phyloP scores from a whole-genome alignment of 2,797 vertebrate genomes.

The Lagorchestes hirsutus region DNA sequence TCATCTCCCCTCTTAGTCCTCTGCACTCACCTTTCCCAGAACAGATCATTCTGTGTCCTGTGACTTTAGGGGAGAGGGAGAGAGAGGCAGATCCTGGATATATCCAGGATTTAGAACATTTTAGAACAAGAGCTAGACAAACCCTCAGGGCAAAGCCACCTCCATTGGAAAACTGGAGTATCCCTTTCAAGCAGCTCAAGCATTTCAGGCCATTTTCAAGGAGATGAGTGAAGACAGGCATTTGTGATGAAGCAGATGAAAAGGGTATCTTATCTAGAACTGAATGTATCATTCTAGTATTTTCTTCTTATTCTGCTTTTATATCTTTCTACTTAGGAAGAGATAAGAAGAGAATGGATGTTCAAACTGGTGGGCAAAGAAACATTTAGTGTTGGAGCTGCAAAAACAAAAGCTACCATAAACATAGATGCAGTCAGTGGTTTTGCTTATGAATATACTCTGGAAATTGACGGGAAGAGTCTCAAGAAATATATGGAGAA shows the following conservation, averaged over 20 bases:
- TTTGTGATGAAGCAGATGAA: slow-evolving; percentile 49
- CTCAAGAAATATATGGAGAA: slow-evolving; percentile 97
- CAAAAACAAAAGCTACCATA: slow-evolving; percentile 95
- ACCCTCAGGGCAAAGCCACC: slow-evolving; percentile 58
- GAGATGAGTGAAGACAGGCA: slow-evolving; percentile 82
- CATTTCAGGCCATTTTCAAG: slow-evolving; percentile 87
- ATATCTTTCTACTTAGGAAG: slow-evolving; percentile 87
- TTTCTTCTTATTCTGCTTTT: slow-evolving; percentile 47
- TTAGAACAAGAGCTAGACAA: slow-evolving; percentile 10
- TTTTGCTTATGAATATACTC: slow-evolving; percentile 96
- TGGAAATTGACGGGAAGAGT: slow-evolving; percentile 97
- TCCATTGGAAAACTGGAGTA: slow-evolving; percentile 82
- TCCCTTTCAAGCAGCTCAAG: slow-evolving; percentile 90
- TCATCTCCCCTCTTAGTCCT: background rate
- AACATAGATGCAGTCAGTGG: slow-evolving; percentile 96
- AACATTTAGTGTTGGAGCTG: slow-evolving; percentile 92
- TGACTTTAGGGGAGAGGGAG: background rate
- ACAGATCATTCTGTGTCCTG: background rate
- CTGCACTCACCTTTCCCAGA: background rate
- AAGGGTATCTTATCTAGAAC: slow-evolving; percentile 21
- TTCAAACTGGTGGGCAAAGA: slow-evolving; percentile 99
- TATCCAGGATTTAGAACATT: too few relatives aligned
- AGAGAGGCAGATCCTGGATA: background rate
- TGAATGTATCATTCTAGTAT: slow-evolving; percentile 10
- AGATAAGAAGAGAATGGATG: slow-evolving; percentile 97